Evolutionary conservation across 2,797 vertebrate species (phyloP).

Genomic region (Tragopan temminckii): DNA sequence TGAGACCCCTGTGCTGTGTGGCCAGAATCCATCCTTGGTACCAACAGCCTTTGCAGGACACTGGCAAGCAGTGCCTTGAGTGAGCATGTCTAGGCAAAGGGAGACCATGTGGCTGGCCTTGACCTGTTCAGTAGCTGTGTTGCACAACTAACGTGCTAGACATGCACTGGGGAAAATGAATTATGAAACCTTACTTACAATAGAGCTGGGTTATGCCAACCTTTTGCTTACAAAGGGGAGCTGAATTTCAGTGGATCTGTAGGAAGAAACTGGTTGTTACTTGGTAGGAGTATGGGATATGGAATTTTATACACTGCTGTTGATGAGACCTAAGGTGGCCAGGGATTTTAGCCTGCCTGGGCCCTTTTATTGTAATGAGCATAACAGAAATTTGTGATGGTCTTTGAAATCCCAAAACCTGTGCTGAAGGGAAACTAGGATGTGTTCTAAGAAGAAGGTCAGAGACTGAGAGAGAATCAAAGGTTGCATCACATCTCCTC

Average conservation of each 20-base stretch:
- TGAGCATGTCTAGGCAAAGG: neutral
- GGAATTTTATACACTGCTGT: neutral
- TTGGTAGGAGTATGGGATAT: neutral
- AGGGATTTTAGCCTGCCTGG: neutral
- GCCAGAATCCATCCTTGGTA: neutral
- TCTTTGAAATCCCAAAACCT: neutral
- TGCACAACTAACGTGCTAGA: neutral
- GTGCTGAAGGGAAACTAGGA: neutral
- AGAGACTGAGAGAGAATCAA: neutral
- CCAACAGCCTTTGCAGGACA: neutral
- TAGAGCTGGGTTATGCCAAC: neutral
- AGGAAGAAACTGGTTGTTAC: neutral
- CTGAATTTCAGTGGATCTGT: neutral
- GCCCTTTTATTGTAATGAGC: neutral
- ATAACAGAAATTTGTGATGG: neutral
- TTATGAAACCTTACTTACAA: neutral
- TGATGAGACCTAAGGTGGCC: no score
- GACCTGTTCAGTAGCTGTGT: accelerated
- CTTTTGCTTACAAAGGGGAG: neutral
- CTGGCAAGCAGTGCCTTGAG: neutral
- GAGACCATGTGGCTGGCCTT: accelerated
- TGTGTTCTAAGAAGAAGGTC: neutral
- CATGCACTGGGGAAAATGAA: accelerated
- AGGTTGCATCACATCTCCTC: neutral
- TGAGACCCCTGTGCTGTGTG: neutral